Conservation (phyloP, 2,888 invertebrate species). For the Dolichomitus sp. region DNA sequence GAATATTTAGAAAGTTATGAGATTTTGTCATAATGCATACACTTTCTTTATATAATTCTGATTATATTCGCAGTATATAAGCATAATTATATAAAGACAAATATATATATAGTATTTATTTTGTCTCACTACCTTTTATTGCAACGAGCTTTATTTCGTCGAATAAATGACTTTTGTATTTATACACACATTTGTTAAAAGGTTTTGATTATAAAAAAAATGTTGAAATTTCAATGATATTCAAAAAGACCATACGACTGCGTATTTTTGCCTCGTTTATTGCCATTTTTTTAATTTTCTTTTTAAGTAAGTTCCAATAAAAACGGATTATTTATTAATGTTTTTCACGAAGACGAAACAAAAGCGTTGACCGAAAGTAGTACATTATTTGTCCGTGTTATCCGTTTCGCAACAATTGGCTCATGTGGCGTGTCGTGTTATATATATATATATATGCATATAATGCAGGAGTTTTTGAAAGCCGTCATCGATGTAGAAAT, state of each 20-base stretch:
- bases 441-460: not conserved
- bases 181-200: too few species aligned
- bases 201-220: too few species aligned
- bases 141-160: too few species aligned
- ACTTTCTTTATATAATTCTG: too few species aligned
- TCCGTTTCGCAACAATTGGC: not conserved
- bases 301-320: not conserved
- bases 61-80: too few species aligned
- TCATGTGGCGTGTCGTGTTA: not conserved
- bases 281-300: not conserved
- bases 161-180: too few species aligned
- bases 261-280: not conserved
- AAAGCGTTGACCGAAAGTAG: not conserved
- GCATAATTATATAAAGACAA: too few species aligned
- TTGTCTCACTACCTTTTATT: too few species aligned
- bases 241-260: not conserved
- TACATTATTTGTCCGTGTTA: constrained; percentile 4
- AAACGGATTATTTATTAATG: not conserved
- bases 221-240: not conserved
- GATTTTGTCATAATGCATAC: too few species aligned
- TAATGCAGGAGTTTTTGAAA: not conserved
- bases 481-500: constrained; percentile 17
- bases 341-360: not conserved
- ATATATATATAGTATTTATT: too few species aligned
- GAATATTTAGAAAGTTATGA: too few species aligned